Conservation (phyloP, 2,888 invertebrate genomes). For the Rhamnusium bicolor region DNA sequence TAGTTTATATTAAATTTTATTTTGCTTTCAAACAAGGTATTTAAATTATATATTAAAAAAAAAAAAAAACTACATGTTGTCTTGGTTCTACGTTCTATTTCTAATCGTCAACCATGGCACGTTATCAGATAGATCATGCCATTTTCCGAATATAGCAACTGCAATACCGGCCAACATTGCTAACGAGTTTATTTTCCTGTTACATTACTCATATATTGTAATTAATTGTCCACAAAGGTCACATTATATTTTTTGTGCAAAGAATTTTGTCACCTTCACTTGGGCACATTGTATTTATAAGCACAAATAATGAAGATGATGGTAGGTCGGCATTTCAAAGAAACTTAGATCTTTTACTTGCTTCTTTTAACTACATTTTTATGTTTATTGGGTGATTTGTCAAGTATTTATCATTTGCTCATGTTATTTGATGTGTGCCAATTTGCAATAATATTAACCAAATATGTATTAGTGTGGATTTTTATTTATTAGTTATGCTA, state of each 20-base stretch:
- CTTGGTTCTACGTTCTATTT: not conserved
- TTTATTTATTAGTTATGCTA: not conserved
- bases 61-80: too few relatives aligned
- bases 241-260: not conserved
- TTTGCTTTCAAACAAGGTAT: too few relatives aligned
- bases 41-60: too few relatives aligned
- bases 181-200: slow-evolving; percentile 2
- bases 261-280: slow-evolving; percentile 11
- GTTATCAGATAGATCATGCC: slow-evolving; percentile 31
- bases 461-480: too few relatives aligned
- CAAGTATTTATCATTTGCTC: not conserved
- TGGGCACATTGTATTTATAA: slow-evolving; percentile 4
- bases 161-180: slow-evolving; percentile 23
- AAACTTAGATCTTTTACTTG: not conserved
- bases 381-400: not conserved
- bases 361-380: not conserved
- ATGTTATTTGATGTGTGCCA: not conserved
- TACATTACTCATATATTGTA: slow-evolving; percentile 7
- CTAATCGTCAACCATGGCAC: slow-evolving; percentile 11
- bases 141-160: slow-evolving; percentile 38
- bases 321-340: not conserved
- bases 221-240: not conserved
- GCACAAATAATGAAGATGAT: not conserved
- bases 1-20: too few relatives aligned
- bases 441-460: not conserved